These are phyloP conservation scores for Yoshiicerus persimilis DNA, from an alignment of 1,140 invertebrate genomes.

Conservation along the genomic window DNA sequence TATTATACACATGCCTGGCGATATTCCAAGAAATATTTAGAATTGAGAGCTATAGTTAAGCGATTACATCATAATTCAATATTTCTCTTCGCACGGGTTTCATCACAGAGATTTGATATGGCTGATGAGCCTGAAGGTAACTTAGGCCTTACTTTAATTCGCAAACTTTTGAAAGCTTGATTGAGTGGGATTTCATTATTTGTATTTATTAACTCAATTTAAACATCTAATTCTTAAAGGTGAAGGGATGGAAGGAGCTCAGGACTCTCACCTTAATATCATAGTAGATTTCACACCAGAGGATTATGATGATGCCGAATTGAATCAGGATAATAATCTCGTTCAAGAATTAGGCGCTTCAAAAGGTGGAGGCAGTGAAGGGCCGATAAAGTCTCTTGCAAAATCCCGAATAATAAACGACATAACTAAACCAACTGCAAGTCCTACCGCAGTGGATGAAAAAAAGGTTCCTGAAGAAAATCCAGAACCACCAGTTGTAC, in stretches of 20 bases:
- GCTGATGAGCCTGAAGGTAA: too few species aligned
- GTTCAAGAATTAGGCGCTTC: neutral
- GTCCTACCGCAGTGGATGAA: neutral
- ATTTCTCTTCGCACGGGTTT: too few species aligned
- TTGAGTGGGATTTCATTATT: too few species aligned
- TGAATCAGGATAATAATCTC: neutral
- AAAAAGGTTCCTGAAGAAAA: neutral
- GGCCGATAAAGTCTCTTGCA: neutral
- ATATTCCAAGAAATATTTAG: too few species aligned
- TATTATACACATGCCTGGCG: too few species aligned
- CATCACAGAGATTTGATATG: too few species aligned
- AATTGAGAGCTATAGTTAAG: too few species aligned
- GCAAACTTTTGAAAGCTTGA: too few species aligned
- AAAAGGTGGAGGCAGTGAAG: neutral
- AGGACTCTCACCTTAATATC: neutral
- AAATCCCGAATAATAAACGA: neutral
- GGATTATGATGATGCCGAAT: neutral
- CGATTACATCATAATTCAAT: too few species aligned
- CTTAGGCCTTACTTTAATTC: too few species aligned
- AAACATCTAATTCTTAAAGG: neutral
- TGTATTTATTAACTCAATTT: too few species aligned
- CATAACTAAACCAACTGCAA: neutral
- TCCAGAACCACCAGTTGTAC: neutral
- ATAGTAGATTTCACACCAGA: neutral
- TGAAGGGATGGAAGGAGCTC: neutral